phyloP scores from a whole-genome alignment of 2,797 vertebrate genomes.

The Hylomyscus alleni region DNA sequence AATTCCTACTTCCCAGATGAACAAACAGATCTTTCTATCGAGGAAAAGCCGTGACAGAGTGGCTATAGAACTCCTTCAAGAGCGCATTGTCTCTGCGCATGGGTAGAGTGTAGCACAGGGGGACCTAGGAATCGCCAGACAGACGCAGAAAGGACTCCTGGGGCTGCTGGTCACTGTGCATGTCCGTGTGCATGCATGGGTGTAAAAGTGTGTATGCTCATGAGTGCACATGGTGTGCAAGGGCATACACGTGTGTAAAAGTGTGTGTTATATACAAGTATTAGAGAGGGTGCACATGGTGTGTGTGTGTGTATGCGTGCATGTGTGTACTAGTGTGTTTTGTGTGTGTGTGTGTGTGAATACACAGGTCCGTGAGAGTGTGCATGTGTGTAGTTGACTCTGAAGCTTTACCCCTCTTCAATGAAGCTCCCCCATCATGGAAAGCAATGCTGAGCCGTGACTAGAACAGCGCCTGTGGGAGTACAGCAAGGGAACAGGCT shows the following conservation, averaged over 20 bases:
- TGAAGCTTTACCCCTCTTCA: not conserved
- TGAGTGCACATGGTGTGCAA: not conserved
- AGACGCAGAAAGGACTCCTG: not conserved
- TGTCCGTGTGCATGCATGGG: not conserved
- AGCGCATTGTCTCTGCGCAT: rapidly evolving
- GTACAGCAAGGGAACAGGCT: not conserved
- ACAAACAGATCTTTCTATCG: not conserved
- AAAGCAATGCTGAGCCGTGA: not conserved
- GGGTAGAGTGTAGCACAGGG: not conserved
- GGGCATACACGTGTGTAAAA: not conserved
- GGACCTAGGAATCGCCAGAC: not conserved
- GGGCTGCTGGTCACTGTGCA: not conserved
- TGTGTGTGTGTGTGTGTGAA: not conserved
- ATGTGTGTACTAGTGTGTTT: not conserved
- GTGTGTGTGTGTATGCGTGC: not conserved
- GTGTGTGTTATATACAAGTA: not conserved
- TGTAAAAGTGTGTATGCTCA: not conserved
- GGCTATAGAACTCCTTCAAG: not conserved
- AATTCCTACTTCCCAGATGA: constrained; percentile 13
- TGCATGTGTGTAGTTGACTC: not conserved
- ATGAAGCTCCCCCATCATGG: not conserved
- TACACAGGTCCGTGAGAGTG: not conserved
- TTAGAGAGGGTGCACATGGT: not conserved
- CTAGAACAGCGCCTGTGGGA: not conserved
- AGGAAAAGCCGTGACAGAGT: not conserved